Evolutionary conservation across 2,113 vertebrate species (phyloP).

Genomic region (Hippoglossus stenolepis): DNA sequence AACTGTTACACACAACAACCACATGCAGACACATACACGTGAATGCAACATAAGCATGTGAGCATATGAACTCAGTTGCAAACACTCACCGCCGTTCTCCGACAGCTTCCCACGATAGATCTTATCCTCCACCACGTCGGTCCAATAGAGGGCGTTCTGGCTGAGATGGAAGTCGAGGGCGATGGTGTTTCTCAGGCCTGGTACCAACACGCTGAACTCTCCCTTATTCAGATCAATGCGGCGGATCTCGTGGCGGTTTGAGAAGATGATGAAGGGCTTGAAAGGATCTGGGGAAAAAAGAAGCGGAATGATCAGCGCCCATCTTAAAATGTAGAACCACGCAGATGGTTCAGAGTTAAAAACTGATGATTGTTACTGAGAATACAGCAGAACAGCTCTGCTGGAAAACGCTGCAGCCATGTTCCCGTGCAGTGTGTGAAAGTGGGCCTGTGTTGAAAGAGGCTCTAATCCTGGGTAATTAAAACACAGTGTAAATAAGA

Average conservation of each 20-base stretch:
- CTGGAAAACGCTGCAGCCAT: slow-evolving; percentile 18
- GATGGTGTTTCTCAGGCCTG: slow-evolving; percentile 95
- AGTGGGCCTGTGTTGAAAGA: slow-evolving; percentile 37
- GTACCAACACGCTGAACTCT: slow-evolving; percentile 96
- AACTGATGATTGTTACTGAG: slow-evolving; percentile 3
- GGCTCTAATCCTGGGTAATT: slow-evolving; percentile 71
- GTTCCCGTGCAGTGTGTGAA: slow-evolving; percentile 37
- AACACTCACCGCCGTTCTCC: slow-evolving; percentile 89
- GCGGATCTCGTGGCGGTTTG: slow-evolving; percentile 97
- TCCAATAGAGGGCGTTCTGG: slow-evolving; percentile 97
- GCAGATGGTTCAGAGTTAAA: background rate
- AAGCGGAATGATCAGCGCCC: background rate
- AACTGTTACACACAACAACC: slow-evolving; percentile 7
- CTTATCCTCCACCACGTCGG: slow-evolving; percentile 97
- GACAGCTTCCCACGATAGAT: slow-evolving; percentile 96
- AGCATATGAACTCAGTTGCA: background rate
- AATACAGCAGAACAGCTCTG: slow-evolving; percentile 30
- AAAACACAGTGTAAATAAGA: slow-evolving; percentile 69
- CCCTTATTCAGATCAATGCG: slow-evolving; percentile 95
- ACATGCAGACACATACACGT: slow-evolving; percentile 7
- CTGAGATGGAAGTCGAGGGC: slow-evolving; percentile 97
- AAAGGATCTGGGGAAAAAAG: slow-evolving; percentile 88
- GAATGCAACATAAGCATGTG: background rate
- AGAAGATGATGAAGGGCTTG: slow-evolving; percentile 98
- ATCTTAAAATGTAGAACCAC: background rate